These are phyloP conservation scores for Zosterops pallidus DNA, from an alignment of 2,113 vertebrate species.

Conservation along the genomic window DNA sequence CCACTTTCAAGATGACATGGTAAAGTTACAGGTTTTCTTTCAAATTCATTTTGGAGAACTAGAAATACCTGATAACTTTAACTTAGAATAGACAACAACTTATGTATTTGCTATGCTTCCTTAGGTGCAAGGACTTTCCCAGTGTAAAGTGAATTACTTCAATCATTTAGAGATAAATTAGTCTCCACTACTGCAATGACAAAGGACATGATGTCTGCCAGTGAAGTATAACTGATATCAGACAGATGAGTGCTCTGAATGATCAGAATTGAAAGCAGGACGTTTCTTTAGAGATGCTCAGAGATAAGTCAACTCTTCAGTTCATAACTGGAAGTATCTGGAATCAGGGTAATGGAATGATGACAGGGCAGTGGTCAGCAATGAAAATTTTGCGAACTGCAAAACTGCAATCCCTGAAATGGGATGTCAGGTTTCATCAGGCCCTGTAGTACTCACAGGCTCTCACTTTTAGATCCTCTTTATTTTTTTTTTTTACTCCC, in stretches of 20 bases:
- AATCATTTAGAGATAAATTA: not conserved
- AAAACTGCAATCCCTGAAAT: not conserved
- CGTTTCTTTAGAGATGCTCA: not conserved
- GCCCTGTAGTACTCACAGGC: not conserved
- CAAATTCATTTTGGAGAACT: not conserved
- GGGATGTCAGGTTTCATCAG: not conserved
- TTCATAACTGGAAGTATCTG: not conserved
- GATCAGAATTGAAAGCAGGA: not conserved
- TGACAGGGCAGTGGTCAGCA: not conserved
- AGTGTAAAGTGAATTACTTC: not conserved
- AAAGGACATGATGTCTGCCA: not conserved
- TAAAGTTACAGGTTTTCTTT: not conserved
- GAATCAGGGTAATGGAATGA: not conserved
- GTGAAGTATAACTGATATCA: not conserved
- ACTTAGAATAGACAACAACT: not conserved
- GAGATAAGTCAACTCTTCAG: not conserved
- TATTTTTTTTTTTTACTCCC: rapidly evolving
- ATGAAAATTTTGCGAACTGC: not conserved
- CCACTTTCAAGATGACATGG: not conserved
- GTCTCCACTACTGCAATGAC: not conserved
- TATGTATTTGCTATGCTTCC: not conserved
- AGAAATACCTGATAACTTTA: not conserved
- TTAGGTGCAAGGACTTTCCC: not conserved
- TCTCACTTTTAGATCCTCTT: not conserved
- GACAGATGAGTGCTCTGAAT: not conserved